Evolutionary conservation across 1,140 invertebrate species (phyloP).

Genomic region (Phortica variegata): DNA sequence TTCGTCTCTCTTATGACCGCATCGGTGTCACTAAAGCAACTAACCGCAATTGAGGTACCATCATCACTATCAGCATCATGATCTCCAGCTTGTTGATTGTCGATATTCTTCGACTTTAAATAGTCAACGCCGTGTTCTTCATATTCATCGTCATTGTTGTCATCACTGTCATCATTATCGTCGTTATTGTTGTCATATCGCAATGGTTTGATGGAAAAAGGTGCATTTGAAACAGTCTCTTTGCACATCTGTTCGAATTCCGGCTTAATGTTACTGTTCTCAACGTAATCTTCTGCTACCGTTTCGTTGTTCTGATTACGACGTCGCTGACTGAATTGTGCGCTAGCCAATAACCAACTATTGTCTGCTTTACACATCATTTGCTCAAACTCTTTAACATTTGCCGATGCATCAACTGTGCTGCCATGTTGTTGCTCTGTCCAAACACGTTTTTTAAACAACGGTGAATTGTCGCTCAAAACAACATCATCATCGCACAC

Average conservation of each 20-base stretch:
- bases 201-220: conserved; percentile 23
- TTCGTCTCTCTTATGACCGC: too few species aligned
- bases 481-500: not conserved
- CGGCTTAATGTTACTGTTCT: not conserved
- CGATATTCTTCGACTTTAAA: too few species aligned
- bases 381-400: conserved; percentile 2
- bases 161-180: not conserved
- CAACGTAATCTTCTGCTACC: too few species aligned
- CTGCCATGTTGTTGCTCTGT: not conserved
- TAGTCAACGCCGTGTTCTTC: too few species aligned
- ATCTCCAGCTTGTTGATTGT: not conserved
- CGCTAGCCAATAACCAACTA: not conserved
- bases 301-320: too few species aligned
- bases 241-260: conserved; percentile 28
- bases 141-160: not conserved
- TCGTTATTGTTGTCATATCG: not conserved
- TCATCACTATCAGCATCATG: not conserved
- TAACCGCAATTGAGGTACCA: not conserved
- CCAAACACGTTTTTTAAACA: too few species aligned
- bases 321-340: too few species aligned
- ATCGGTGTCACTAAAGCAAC: too few species aligned
- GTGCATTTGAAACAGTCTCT: conserved; percentile 32
- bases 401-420: not conserved
- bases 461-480: too few species aligned
- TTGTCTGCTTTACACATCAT: conserved; percentile 17